A percentile compares a stretch with the other conserved stretches of the same genome.
phyloP scores from a whole-genome alignment of 2,888 invertebrate genomes.

The Coelinius sp. region DNA sequence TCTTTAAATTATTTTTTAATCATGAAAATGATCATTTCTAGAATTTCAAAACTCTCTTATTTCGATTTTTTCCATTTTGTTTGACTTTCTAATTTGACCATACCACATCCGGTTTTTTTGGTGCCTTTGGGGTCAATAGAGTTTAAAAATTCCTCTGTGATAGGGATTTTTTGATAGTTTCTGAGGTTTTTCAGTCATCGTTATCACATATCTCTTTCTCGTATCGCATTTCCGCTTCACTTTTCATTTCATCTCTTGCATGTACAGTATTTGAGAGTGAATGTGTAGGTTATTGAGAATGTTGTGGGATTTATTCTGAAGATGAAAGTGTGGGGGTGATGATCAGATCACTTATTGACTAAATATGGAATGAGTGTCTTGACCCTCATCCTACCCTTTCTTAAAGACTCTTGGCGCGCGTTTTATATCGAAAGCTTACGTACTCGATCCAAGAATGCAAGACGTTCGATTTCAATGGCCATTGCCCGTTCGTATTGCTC shows the following conservation, averaged over 20 bases:
- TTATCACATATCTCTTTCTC: not conserved
- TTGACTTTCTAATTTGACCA: not conserved
- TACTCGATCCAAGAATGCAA: conserved; percentile 47
- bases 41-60: not conserved
- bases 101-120: not conserved
- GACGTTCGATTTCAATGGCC: conserved; percentile 45
- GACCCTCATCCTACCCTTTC: conserved; percentile 17
- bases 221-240: conserved; percentile 4
- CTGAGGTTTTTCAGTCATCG: not conserved
- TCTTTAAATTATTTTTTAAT: not conserved
- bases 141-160: not conserved
- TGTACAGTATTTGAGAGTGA: not conserved
- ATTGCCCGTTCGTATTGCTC: conserved; percentile 29
- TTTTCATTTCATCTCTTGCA: conserved; percentile 1
- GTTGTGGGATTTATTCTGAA: not conserved
- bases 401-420: conserved; percentile 14
- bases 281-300: not conserved
- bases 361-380: not conserved
- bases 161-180: not conserved
- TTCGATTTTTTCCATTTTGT: not conserved
- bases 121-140: not conserved
- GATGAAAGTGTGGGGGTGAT: not conserved
- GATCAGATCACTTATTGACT: not conserved
- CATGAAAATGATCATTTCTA: not conserved
- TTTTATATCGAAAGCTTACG: conserved; percentile 45